Percentiles rank a stretch among this genome's conserved stretches.
phyloP scores from a whole-genome alignment of 2,113 vertebrate genomes.

The Piaya cayana region DNA sequence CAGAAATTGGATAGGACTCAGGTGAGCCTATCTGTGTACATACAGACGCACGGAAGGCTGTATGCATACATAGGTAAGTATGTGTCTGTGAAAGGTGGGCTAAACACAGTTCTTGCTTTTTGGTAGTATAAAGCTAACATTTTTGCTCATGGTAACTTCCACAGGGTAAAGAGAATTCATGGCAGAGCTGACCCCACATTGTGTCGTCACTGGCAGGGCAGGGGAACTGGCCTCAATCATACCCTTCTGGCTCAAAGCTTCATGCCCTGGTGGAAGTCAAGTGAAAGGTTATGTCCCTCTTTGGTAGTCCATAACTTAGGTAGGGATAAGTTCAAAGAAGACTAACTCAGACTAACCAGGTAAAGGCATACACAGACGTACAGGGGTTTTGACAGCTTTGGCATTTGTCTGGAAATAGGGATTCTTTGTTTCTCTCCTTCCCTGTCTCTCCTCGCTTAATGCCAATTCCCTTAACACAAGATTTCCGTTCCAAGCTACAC shows the following conservation, averaged over 20 bases:
- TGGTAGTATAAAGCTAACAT: background rate
- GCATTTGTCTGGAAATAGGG: background rate
- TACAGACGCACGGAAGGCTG: background rate
- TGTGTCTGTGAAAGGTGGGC: background rate
- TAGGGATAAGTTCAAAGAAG: background rate
- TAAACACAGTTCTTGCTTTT: background rate
- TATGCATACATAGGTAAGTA: background rate
- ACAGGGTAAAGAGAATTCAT: background rate
- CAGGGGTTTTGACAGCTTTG: background rate
- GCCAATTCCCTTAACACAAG: background rate
- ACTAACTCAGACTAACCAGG: background rate
- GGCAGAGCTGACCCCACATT: background rate
- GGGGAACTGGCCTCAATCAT: background rate
- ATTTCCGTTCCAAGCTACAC: background rate
- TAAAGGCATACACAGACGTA: background rate
- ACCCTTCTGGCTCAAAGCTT: background rate
- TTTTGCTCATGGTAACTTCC: background rate
- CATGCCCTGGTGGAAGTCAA: background rate
- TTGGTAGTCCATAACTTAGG: background rate
- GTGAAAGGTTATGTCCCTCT: background rate
- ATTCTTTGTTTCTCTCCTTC: background rate
- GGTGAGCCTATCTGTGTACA: background rate
- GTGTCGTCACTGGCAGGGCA: background rate
- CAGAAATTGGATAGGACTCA: background rate
- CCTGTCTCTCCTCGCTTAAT: background rate